Evolutionary conservation across 2,113 vertebrate genomes (phyloP), one percentile per base, ranked within the genome.

Genomic region (Ceuthmochares aereus): DNA sequence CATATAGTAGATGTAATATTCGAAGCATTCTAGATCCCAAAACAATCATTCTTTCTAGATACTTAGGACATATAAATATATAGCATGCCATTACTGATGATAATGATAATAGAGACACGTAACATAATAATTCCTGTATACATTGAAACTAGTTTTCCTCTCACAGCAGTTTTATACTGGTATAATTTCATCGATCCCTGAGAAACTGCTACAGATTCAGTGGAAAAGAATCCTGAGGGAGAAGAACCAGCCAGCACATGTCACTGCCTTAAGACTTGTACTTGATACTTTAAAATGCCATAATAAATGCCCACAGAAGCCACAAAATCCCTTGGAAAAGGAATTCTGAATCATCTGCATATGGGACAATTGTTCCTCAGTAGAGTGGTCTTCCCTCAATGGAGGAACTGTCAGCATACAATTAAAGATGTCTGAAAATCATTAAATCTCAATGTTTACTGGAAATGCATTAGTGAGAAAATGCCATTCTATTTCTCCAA

Each of bases 381-480:
- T 7, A 82, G 51, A 91, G 58, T 78, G 64, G 90, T 83, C 93
- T 90, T 96, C 55, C 84, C 82, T 87, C 80, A 84, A 69, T 82
- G 82, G 75, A 96, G 84, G 70, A 83, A 91, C 43, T 96, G 91
- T 87, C 90, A 96, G 75, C 80, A 75, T 83, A 84, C 81, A 96
- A 94, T 95, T 91, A 86, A 1, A 90, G 40, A 91, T 43, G 37
- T 74, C 81, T 97, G 91, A 96, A 95, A 97, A 96, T 87, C 59
- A 95, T 93, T 95, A 92, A 69, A 84, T 90, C 76, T 92, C 88
- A 78, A 49, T 52, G 79, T 80, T 91, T 93, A 92, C 94, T 96
- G 89, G 87, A 96, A 98, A 79, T 59, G 29, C 84, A 88, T 87
- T 85, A 93, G 72, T 80, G 91, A 96, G 76, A 93, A 59, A 94